Evolutionary conservation across 2,888 invertebrate species (phyloP).

Genomic region (Calliphora vomitoria): DNA sequence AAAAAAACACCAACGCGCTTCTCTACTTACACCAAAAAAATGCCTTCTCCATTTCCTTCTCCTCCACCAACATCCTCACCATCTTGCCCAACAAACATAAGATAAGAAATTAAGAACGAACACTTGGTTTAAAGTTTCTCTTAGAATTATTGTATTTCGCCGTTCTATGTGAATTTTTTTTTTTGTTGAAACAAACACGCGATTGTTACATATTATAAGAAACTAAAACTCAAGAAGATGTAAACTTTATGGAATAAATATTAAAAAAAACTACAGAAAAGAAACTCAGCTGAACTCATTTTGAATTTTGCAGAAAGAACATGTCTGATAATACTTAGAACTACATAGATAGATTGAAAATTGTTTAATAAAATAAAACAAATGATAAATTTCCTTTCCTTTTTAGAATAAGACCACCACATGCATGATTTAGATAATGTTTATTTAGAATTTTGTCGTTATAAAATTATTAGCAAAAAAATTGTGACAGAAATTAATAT

Average conservation of each 20-base stretch:
- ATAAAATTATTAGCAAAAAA: conserved; percentile 2
- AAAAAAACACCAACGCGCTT: background rate
- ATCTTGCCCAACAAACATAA: conserved; percentile 4
- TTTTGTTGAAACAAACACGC: conserved; percentile 11
- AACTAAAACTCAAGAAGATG: conserved; percentile 7
- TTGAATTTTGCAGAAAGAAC: conserved; percentile 38
- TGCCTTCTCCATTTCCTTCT: conserved; percentile 16
- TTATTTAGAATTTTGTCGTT: background rate
- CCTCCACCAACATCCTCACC: conserved; percentile 6
- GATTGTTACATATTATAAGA: conserved; percentile 36
- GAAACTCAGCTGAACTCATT: conserved; percentile 45
- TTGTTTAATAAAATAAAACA: conserved; percentile 45
- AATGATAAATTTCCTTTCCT: conserved; percentile 65
- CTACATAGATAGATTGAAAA: conserved; percentile 29
- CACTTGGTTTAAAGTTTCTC: conserved; percentile 61
- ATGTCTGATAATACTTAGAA: conserved; percentile 46
- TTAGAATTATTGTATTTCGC: conserved; percentile 9
- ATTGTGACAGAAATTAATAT: background rate
- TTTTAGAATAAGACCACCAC: background rate
- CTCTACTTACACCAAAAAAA: conserved; percentile 1
- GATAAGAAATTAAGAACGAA: conserved; percentile 60
- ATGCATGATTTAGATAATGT: conserved; percentile 6
- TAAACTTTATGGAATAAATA: conserved; percentile 12
- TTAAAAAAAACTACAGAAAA: background rate
- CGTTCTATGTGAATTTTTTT: conserved; percentile 35